These are phyloP conservation scores for Adelges cooleyi DNA, from an alignment of 1,140 invertebrate species.

Conservation along the genomic window DNA sequence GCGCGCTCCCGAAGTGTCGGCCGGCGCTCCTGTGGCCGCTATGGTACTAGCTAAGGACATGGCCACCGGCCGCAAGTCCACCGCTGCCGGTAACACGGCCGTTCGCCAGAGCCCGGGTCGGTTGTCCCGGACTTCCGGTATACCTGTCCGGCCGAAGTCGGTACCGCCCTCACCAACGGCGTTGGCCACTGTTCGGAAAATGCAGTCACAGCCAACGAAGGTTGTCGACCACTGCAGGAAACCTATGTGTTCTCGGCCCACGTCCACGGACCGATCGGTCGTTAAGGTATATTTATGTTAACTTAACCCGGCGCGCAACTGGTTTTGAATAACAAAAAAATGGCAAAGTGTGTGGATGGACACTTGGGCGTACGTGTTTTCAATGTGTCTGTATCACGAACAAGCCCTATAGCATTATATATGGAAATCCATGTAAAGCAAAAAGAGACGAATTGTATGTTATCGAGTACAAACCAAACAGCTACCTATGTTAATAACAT, in stretches of 20 bases:
- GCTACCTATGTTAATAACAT: too few relatives aligned
- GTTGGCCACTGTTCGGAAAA: neutral
- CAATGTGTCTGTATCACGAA: too few relatives aligned
- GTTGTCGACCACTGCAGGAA: neutral
- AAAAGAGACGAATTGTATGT: too few relatives aligned
- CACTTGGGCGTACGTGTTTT: too few relatives aligned
- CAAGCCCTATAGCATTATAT: too few relatives aligned
- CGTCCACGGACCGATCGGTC: neutral
- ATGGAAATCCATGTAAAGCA: too few relatives aligned
- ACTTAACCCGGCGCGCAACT: neutral
- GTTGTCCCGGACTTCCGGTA: neutral
- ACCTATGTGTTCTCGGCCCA: neutral
- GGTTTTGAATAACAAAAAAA: neutral
- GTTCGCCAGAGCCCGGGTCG: neutral
- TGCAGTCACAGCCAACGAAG: too few relatives aligned
- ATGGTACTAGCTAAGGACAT: constrained; percentile 22
- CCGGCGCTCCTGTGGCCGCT: neutral
- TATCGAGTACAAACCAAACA: too few relatives aligned
- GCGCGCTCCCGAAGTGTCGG: neutral
- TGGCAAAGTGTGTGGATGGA: too few relatives aligned
- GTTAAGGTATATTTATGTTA: neutral
- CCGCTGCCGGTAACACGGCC: neutral
- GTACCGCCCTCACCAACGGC: constrained; percentile 13
- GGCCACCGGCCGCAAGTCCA: constrained; percentile 2
- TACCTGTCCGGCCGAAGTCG: constrained; percentile 1